Percentiles rank a stretch among this genome's conserved stretches.
These are phyloP conservation scores for Orius insidiosus DNA, from an alignment of 1,140 invertebrate genomes.

Conservation along the genomic window DNA sequence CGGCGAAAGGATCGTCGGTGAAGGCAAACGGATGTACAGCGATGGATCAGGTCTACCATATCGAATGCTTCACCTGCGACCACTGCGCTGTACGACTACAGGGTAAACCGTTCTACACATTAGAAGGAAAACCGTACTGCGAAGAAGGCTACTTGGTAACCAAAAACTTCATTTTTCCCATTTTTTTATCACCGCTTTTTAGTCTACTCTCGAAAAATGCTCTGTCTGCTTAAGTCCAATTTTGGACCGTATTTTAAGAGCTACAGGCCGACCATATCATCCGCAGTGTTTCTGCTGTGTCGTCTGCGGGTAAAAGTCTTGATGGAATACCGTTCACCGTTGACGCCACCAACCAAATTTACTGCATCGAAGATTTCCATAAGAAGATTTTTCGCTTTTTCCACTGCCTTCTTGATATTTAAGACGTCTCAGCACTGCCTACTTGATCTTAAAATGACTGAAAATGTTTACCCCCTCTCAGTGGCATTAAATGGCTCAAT, in stretches of 20 bases:
- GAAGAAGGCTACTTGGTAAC: conserved; percentile 79
- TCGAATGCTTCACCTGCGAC: conserved; percentile 83
- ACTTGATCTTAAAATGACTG: no score
- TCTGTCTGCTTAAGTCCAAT: conserved; percentile 92
- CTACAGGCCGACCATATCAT: conserved; percentile 96
- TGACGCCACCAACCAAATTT: conserved; percentile 92
- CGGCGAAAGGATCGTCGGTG: conserved; percentile 73
- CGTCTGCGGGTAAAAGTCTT: conserved; percentile 82
- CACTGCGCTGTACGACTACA: conserved; percentile 74
- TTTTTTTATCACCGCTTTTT: no score
- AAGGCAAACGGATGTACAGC: conserved; percentile 87
- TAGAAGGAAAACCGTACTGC: conserved; percentile 87
- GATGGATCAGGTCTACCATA: conserved; percentile 91
- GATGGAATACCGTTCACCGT: conserved; percentile 98
- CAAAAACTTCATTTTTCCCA: conserved; percentile 13
- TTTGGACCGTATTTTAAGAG: conserved; percentile 82
- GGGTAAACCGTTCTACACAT: conserved; percentile 87
- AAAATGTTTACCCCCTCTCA: no score
- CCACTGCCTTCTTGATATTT: no score
- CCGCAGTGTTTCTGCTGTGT: conserved; percentile 94
- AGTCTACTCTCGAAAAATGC: conserved; percentile 91
- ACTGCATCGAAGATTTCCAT: conserved; percentile 98
- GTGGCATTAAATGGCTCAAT: no score
- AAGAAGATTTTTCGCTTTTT: conserved; percentile 53
- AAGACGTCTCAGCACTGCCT: no score